A percentile compares a stretch with the other conserved stretches of the same genome.
Evolutionary conservation across 2,888 invertebrate species (phyloP).

Genomic region (Embidobia sp.): DNA sequence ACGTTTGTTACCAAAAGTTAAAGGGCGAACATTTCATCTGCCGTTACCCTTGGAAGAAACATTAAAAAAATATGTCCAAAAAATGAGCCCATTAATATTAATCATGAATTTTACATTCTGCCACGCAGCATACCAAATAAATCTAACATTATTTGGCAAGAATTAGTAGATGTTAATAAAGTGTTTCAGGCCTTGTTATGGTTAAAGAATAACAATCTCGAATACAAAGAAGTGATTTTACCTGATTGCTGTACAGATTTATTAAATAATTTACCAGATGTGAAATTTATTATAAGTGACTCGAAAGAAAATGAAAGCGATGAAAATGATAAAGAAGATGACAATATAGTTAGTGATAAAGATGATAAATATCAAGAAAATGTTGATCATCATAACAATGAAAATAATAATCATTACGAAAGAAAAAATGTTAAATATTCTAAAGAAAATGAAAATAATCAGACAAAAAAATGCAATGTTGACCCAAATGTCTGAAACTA

Average conservation of each 20-base stretch:
- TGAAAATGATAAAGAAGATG: neutral
- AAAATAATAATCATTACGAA: no score
- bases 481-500: slow-evolving; percentile 55
- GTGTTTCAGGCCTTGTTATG: slow-evolving; percentile 69
- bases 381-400: no score
- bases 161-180: slow-evolving; percentile 71
- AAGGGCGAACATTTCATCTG: slow-evolving; percentile 71
- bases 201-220: slow-evolving; percentile 70
- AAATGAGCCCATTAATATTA: slow-evolving; percentile 67
- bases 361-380: no score
- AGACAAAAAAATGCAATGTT: slow-evolving; percentile 23
- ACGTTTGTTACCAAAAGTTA: slow-evolving; percentile 64
- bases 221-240: slow-evolving; percentile 69
- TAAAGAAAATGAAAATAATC: no score
- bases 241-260: slow-evolving; percentile 40
- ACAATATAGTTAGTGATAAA: no score
- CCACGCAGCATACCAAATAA: slow-evolving; percentile 72
- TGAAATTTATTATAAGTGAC: slow-evolving; percentile 16
- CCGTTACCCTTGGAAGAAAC: slow-evolving; percentile 74
- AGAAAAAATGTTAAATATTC: no score
- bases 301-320: no score
- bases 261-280: slow-evolving; percentile 19
- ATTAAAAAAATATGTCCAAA: slow-evolving; percentile 70
- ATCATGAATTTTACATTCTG: no score
- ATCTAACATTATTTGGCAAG: no score